Base-by-base conservation (phyloP, 2,113 vertebrate species). In the Anarrhichthys ocellatus region DNA sequence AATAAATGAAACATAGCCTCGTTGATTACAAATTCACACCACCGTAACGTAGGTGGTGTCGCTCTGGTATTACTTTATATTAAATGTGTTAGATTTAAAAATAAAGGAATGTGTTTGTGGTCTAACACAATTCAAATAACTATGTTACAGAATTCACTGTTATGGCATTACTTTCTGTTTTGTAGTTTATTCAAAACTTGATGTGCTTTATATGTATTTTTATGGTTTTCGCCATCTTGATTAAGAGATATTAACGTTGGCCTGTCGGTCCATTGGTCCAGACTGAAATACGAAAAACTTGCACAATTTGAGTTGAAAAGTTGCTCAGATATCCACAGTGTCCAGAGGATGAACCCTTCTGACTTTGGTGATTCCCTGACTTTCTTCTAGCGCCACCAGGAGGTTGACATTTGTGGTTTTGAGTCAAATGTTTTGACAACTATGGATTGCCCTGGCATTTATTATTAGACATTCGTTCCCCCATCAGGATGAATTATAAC, bases 11-110 rank as follows among this genome's bases (percentile, higher is more conserved):
- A 36, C 32, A 2, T 48, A 22, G 76, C 22, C 14, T 2, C n/a
- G 40, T 58, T 70, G 40, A 70, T 68, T 78, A 52, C 46, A 64
- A 22, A 65, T 59, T 64, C 29, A 58, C 32, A 58, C 34, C 52
- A 36, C 48, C 38, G 67, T 10, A 13, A 27, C 32, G 24, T n/a
- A 54, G 63, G 68, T 63, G 62, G 11, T 27, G 44, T 34, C 6
- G 36, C 14, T 29, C 50, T 59, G 65, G 8, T n/a, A 13, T 62
- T 76, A 42, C 22, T 38, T 64, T 14, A 65, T 11, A 13, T 38
- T 38, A 1, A 10, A 40, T 40, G 63, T 65, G 36, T 65, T 24
- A 40, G 1, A 36, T 22, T 52, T 52, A 22, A 52, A 52, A 52
- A 9, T 22, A 58, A 27, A 58, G 56, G 52, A n/a, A 56, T n/a